Evolutionary conservation across 1,140 invertebrate species (phyloP), one percentile per base, ranked within the genome.

Genomic region (Venturia canescens): DNA sequence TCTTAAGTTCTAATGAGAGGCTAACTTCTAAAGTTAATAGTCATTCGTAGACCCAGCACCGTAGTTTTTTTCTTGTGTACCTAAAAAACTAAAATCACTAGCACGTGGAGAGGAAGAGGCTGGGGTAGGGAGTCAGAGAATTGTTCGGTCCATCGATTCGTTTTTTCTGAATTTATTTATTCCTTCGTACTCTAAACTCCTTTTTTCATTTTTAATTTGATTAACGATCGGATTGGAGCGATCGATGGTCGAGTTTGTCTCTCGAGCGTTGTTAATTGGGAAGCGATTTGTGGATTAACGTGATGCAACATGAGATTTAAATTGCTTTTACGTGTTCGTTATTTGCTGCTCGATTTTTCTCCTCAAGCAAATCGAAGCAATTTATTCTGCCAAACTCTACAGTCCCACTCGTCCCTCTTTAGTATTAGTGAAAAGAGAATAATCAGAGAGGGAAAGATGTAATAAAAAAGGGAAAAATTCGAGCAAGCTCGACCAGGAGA

Each of bases 31-130:
- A 72, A 60, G 27, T 77, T 63, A 29, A 38, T 38, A 77, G 79
- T 87, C 83, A 91, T 90, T 87, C 89, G 85, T 89, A 87, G 84
- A 89, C 90, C 90, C 90, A 91, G 90, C 90, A 91, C 90, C 90
- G 85, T 88, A 83, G 38, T 86, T 84, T 87, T n/a, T 86, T 87
- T 85, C 74, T 85, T 85, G 38, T 79, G 50, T 82, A 86, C 85
- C 85, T 89, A 89, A 74, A 82, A 84, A 87, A 83, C 85, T 89
- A 89, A 85, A 88, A 89, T 88, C 88, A 87, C 88, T 85, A 85
- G 80, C 81, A 80, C 79, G 76, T 80, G 76, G 74, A 79, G 81
- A 75, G 79, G 81, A 77, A 44, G 67, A 57, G 44, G 67, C 53
- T 81, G n/a, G 29, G 18, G 80, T 11, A 44, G 38, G 38, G 38